Percentiles rank a stretch among this genome's conserved stretches.
Evolutionary conservation across 2,113 vertebrate genomes (phyloP).

Genomic region (Anolis carolinensis): DNA sequence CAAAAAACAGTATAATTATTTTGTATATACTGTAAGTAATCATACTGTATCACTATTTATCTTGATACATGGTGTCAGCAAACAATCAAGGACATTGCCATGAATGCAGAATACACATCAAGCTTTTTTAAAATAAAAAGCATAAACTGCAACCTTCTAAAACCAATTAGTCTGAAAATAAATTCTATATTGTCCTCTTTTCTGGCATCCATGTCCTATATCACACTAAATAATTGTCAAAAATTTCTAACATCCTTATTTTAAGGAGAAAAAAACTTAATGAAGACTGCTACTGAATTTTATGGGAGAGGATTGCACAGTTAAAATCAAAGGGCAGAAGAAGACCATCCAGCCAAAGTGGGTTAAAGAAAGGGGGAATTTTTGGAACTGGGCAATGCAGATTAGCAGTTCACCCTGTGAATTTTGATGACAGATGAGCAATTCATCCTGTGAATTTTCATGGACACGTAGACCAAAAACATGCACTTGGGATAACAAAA

Average conservation of each 20-base stretch:
- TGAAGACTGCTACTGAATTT: neutral
- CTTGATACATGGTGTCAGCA: conserved; percentile 40
- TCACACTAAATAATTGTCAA: neutral
- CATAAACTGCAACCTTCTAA: conserved; percentile 30
- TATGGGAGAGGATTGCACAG: neutral
- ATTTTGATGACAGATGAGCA: neutral
- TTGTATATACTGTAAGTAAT: conserved; percentile 25
- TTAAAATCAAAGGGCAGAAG: neutral
- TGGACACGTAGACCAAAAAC: neutral
- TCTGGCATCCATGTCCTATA: neutral
- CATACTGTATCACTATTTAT: conserved; percentile 31
- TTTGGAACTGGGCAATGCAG: neutral
- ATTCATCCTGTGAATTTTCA: neutral
- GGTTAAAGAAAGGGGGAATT: neutral
- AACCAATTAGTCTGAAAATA: conserved; percentile 20
- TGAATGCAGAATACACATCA: conserved; percentile 23
- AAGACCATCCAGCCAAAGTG: neutral
- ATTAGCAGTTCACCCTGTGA: neutral
- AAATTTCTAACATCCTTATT: neutral
- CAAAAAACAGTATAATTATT: conserved; percentile 44
- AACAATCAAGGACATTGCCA: conserved; percentile 39
- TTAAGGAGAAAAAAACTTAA: neutral
- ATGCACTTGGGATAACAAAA: neutral
- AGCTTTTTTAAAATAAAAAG: conserved; percentile 21
- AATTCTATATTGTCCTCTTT: conserved; percentile 25